Evolutionary conservation across 2,888 invertebrate genomes (phyloP).

Genomic region (Taphrorychus bicolor): DNA sequence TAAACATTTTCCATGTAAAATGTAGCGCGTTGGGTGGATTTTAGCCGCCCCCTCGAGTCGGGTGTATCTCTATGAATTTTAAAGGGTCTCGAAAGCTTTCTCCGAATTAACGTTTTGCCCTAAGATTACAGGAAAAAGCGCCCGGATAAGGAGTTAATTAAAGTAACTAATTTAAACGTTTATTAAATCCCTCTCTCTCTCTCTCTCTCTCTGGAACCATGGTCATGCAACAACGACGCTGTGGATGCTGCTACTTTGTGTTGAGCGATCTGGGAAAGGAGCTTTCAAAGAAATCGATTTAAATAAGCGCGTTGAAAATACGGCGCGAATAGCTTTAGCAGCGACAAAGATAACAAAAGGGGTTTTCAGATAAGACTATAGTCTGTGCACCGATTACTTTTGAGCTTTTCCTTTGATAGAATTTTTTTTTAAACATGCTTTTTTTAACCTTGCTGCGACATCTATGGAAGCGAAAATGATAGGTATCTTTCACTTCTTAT

Average conservation of each 20-base stretch:
- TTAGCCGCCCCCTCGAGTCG: not conserved
- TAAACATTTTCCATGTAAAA: not conserved
- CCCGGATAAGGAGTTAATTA: conserved; percentile 31
- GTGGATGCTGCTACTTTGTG: not conserved
- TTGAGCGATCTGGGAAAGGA: not conserved
- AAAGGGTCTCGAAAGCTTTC: conserved; percentile 5
- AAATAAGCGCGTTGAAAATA: not conserved
- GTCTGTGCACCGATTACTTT: too few species aligned
- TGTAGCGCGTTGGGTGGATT: not conserved
- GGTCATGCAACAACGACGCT: not conserved
- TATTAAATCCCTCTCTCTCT: too few species aligned
- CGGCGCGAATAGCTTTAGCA: not conserved
- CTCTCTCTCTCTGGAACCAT: not conserved
- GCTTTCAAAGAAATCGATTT: not conserved
- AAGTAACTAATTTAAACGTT: conserved; percentile 17
- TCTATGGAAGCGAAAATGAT: too few species aligned
- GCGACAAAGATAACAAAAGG: not conserved
- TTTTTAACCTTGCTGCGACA: too few species aligned
- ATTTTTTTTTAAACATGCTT: too few species aligned
- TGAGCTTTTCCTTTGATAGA: too few species aligned
- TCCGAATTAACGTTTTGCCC: conserved; percentile 13
- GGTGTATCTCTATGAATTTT: conserved; percentile 24
- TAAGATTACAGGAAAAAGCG: conserved; percentile 24
- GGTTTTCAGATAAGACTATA: not conserved
- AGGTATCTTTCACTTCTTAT: too few species aligned